These are phyloP conservation scores for Lymantria dispar DNA, from an alignment of 2,888 invertebrate genomes.

Conservation along the genomic window DNA sequence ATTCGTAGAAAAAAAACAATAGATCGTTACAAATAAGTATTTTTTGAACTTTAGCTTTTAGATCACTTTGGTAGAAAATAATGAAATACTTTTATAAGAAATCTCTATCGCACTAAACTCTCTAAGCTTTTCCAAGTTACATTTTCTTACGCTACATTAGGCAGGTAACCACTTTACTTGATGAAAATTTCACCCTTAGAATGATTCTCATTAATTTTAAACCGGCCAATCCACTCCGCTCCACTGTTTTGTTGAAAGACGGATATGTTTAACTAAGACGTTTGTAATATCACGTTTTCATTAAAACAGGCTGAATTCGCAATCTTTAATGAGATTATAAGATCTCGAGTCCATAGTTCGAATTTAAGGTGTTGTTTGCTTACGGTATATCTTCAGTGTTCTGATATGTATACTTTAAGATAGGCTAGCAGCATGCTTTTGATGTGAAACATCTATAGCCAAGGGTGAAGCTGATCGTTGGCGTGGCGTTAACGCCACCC, in stretches of 20 bases:
- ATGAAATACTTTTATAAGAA: constrained; percentile 4
- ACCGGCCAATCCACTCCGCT: constrained; percentile 21
- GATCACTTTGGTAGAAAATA: not conserved
- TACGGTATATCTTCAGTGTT: no score
- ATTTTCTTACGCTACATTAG: constrained; percentile 19
- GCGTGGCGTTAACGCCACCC: no score
- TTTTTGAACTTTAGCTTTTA: no score
- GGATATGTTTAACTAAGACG: constrained; percentile 5
- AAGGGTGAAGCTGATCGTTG: no score
- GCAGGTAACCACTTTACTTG: constrained; percentile 28
- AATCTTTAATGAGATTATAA: not conserved
- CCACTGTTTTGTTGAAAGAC: constrained; percentile 9
- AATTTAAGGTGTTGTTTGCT: no score
- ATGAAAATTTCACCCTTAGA: constrained; percentile 31
- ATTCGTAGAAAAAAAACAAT: not conserved
- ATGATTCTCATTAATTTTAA: constrained; percentile 37
- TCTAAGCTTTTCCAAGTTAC: constrained; percentile 7
- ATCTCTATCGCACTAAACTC: constrained; percentile 6
- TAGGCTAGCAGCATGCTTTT: no score
- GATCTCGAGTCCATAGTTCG: no score
- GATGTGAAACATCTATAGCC: no score
- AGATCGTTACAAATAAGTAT: not conserved
- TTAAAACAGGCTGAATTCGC: not conserved
- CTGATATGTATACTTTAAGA: no score
- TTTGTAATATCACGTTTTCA: constrained; percentile 9